A percentile compares a stretch with the other conserved stretches of the same genome.
Conservation (phyloP, 2,888 invertebrate species). For the Gastrophysa polygoni region DNA sequence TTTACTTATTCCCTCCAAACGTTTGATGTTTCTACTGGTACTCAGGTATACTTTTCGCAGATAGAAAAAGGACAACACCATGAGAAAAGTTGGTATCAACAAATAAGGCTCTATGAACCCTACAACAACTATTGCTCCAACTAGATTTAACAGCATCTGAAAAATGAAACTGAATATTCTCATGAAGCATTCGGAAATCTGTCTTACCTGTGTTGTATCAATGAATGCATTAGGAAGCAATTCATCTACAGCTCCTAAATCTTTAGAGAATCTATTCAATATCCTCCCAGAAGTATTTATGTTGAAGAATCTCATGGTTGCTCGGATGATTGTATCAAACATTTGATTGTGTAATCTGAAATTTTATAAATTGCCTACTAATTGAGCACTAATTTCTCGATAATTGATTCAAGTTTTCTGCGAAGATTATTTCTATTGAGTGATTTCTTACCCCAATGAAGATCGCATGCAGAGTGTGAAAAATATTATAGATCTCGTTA, state of each 20-base stretch:
- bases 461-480: constrained; percentile 69
- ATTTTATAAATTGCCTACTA: no score
- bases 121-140: constrained; percentile 77
- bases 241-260: constrained; percentile 66
- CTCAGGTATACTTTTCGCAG: constrained; percentile 72
- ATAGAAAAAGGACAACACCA: constrained; percentile 67
- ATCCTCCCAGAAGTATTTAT: constrained; percentile 73
- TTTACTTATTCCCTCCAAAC: constrained; percentile 71
- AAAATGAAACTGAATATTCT: constrained; percentile 24
- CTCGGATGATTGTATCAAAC: constrained; percentile 71
- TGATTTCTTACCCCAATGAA: constrained; percentile 63
- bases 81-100: constrained; percentile 68
- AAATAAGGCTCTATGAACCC: constrained; percentile 73
- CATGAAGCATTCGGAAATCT: neutral
- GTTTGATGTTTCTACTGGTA: constrained; percentile 77
- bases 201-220: constrained; percentile 57
- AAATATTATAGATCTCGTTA: constrained; percentile 60
- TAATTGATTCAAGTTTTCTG: no score
- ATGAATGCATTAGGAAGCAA: constrained; percentile 59
- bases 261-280: constrained; percentile 75
- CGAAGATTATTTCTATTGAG: neutral
- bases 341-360: constrained; percentile 74
- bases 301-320: constrained; percentile 77
- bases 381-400: no score
- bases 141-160: constrained; percentile 70